Evolutionary conservation across 2,797 vertebrate genomes (phyloP), one percentile per base, ranked within the genome.

Genomic region (Macropus fuliginosus): DNA sequence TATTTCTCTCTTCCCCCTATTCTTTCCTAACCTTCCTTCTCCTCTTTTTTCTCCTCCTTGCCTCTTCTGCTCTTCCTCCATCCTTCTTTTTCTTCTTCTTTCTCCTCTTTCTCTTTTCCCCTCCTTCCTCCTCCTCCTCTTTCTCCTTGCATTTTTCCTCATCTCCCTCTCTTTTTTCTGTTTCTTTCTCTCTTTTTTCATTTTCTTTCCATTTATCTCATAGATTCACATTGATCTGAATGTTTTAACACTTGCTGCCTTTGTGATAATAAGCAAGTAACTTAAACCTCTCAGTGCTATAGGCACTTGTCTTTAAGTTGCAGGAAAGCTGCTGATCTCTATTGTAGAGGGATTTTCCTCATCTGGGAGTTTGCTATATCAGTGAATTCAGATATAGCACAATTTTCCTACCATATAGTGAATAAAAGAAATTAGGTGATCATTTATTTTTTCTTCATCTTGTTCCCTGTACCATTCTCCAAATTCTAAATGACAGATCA

Each of bases 391-490:
- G n/a, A 87, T 18, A 24, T 9, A 81, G 18, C 5, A 46, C 10
- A 46, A 21, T 94, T 95, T 54, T 95, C 5, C 81, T n/a, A 95
- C 55, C 66, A 8, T 94, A 94, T 93, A 46, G 12, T 24, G 74
- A 87, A 46, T 87, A 93, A 52, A 90, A 91, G 93, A 96, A 27
- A 87, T 31, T 81, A 96, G 90, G 21, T 31, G 0, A 94, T 95
- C 28, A 97, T 91, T 94, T n/a, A 95, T 91, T 96, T 40, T 81
- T 46, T 46, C 74, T 87, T 94, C 90, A 93, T 93, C 31, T 93
- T 87, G 6, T 94, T 92, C 24, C 28, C 24, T 55, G 74, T 14
- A 91, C 81, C 93, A 95, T 94, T 40, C 8, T 81, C 54, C 74
- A 62, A 55, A 55, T 55, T 55, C 28, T 92, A 93, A 92, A 94